These are phyloP conservation scores for Tachypleus tridentatus DNA, from an alignment of 1,140 invertebrate genomes.

Conservation along the genomic window DNA sequence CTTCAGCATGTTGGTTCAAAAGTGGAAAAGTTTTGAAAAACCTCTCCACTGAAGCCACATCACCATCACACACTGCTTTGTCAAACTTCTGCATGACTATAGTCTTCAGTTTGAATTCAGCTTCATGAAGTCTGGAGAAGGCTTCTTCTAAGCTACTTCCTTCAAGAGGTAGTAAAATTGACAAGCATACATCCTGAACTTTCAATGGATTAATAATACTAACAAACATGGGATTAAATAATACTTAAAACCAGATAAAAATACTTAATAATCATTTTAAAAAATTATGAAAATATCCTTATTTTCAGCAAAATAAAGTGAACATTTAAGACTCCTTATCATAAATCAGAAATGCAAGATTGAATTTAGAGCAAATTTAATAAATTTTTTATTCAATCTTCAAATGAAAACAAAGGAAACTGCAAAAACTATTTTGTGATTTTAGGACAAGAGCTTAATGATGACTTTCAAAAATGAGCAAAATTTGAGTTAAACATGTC, in stretches of 20 bases:
- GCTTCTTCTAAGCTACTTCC: constrained; percentile 59
- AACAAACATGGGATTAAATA: neutral
- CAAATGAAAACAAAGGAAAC: no score
- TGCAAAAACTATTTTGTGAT: no score
- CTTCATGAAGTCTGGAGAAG: constrained; percentile 70
- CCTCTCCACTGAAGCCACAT: constrained; percentile 80
- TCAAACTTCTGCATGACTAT: constrained; percentile 75
- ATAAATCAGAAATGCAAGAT: no score
- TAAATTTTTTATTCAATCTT: no score
- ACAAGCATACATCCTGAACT: constrained; percentile 21
- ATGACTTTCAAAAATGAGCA: neutral
- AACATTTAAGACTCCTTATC: no score
- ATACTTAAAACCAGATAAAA: no score
- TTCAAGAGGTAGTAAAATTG: constrained; percentile 31
- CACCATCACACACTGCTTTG: constrained; percentile 76
- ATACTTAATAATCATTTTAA: no score
- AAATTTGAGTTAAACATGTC: constrained; percentile 18
- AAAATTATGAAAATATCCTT: no score
- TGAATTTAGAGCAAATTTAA: no score
- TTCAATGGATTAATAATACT: constrained; percentile 3
- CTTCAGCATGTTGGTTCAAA: constrained; percentile 80
- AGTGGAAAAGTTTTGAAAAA: constrained; percentile 98
- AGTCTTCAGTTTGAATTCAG: constrained; percentile 57
- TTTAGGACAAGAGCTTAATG: neutral
- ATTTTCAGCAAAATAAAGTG: no score